Conservation (phyloP, 2,888 invertebrate genomes). For the Colostygia pectinataria region DNA sequence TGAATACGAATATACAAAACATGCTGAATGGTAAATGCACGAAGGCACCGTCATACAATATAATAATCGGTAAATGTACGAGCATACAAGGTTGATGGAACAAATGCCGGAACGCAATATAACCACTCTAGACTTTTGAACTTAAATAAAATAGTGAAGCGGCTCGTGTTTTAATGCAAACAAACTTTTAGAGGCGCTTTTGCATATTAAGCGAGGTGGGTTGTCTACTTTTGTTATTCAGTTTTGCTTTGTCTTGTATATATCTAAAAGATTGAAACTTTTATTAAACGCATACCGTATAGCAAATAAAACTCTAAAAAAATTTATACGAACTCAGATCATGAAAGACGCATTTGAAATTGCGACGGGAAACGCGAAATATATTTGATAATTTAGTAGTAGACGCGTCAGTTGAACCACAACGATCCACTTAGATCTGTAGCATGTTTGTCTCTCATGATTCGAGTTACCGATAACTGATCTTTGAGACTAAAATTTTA, state of each 20-base stretch:
- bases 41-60: conserved; percentile 51
- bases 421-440: conserved; percentile 26
- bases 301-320: conserved; percentile 53
- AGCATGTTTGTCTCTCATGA: conserved; percentile 63
- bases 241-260: conserved; percentile 80
- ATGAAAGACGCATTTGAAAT: conserved; percentile 58
- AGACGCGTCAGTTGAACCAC: conserved; percentile 13
- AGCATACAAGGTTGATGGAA: conserved; percentile 60
- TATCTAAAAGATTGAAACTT: conserved; percentile 53
- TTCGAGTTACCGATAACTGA: conserved; percentile 58
- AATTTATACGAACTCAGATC: conserved; percentile 62
- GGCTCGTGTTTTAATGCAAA: conserved; percentile 84
- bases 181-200: conserved; percentile 83
- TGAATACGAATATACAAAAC: conserved; percentile 48
- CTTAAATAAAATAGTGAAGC: conserved; percentile 82
- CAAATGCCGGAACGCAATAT: conserved; percentile 82
- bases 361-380: conserved; percentile 15
- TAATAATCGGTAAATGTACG: conserved; percentile 45
- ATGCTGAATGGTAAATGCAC: conserved; percentile 67
- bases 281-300: conserved; percentile 51
- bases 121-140: conserved; percentile 80
- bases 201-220: conserved; percentile 84
- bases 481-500: conserved; percentile 50
- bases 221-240: conserved; percentile 80
- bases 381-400: neutral